Evolutionary conservation across 2,888 invertebrate genomes (phyloP), one percentile per base, ranked within the genome.

Genomic region (Petrolisthes manimaculis): DNA sequence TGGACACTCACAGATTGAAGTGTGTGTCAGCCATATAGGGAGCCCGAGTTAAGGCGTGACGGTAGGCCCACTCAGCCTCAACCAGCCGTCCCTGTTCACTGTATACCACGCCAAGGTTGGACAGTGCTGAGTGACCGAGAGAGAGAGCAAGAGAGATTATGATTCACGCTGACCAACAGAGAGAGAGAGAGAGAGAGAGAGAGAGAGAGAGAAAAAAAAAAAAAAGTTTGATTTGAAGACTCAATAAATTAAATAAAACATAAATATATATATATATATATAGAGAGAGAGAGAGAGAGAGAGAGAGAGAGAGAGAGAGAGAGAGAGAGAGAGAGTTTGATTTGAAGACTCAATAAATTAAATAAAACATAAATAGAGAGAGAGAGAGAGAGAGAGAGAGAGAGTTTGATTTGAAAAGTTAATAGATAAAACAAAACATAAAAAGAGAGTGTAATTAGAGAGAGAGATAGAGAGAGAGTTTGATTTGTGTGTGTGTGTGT

Each of bases 11-110:
- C 98, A 98, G 95, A 94, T 99, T 99, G 94, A 99, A 99, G 94
- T 99, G 98, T 90, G 98, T 98, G 94, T 99, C 99, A 89, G 99
- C 99, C 98, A 99, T 99, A 94, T 98, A 98, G 92, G 97, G 96
- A 93, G 98, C 95, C 94, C 96, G 95, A 92, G 95, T 95, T 91
- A 99, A 95, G 90, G 99, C 99, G 93, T 96, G 96, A 93, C 96
- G 95, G 94, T 98, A 98, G 85, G 98, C 98, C 92, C 95, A 95
- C 94, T 98, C 98, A 86, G 99, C 99, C 94, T 98, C 97, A 91
- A 95, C 94, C 86, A 95, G 95, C 92, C 97, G 95, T 77, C 97
- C 98, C 93, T 97, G 96, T 88, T 96, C 95, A 93, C 97, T 98
- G 92, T 98, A 95, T 92, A 99, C 96, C 94, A 98, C 98, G 93